These are phyloP conservation scores for Apeira syringaria DNA, from an alignment of 2,888 invertebrate genomes.

Conservation along the genomic window DNA sequence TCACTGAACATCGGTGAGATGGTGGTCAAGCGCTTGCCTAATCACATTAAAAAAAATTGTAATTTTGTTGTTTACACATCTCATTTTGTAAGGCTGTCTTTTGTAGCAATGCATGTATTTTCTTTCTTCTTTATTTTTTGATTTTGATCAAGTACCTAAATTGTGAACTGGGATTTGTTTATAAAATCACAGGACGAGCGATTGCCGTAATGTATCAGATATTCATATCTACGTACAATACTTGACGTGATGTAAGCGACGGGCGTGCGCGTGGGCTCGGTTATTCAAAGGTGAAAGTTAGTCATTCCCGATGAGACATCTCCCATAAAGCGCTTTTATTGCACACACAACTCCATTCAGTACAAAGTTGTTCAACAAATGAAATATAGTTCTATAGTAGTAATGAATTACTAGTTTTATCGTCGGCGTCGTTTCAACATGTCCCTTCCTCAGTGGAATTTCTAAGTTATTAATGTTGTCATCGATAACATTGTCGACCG, in stretches of 20 bases:
- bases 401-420: constrained; percentile 21
- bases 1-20: too few species aligned
- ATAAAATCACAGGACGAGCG: constrained; percentile 6
- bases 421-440: constrained; percentile 3
- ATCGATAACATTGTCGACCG: not conserved
- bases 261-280: constrained; percentile 42
- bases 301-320: constrained; percentile 41
- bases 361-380: constrained; percentile 16
- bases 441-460: constrained; percentile 22
- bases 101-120: too few species aligned
- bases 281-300: constrained; percentile 52
- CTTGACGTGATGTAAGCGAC: constrained; percentile 30
- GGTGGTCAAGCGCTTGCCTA: too few species aligned
- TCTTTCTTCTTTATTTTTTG: too few species aligned
- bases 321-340: constrained; percentile 32
- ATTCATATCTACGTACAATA: not conserved
- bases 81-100: too few species aligned
- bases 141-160: too few species aligned
- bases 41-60: too few species aligned
- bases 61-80: too few species aligned
- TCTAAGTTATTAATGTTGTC: constrained; percentile 12
- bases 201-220: not conserved
- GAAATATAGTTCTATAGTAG: constrained; percentile 9
- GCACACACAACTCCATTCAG: constrained; percentile 21
- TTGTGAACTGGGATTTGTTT: constrained; percentile 11